Conservation (phyloP, 2,797 vertebrate genomes). For the Acrossocheilus wenchowensis region DNA sequence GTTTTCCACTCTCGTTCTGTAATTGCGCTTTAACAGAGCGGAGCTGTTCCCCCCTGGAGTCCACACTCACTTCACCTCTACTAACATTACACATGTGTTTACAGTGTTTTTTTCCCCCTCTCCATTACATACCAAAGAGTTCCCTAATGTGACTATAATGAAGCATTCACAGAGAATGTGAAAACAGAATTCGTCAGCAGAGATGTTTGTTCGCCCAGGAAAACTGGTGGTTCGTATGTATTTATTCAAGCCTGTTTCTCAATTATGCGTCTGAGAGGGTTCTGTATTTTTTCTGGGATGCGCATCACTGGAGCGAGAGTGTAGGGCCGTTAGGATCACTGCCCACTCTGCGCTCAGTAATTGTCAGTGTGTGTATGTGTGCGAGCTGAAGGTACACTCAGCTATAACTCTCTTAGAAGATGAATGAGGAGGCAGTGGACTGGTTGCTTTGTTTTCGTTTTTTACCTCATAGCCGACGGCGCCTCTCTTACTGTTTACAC, state of each 20-base stretch:
- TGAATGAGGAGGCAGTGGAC: conserved; percentile 53
- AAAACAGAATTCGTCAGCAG: not conserved
- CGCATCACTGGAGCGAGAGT: conserved; percentile 52
- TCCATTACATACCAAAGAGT: conserved; percentile 3
- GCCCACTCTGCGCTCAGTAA: conserved; percentile 49
- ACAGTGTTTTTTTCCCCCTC: not conserved
- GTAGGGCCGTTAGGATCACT: conserved; percentile 52
- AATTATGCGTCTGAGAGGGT: conserved; percentile 36
- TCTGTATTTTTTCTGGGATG: conserved; percentile 43
- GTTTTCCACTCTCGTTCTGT: not conserved
- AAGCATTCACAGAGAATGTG: conserved; percentile 19
- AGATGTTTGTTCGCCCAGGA: not conserved
- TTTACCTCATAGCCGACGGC: conserved; percentile 48
- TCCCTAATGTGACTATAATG: conserved; percentile 11
- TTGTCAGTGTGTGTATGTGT: conserved; percentile 43
- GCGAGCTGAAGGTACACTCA: conserved; percentile 36
- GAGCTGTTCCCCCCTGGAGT: not conserved
- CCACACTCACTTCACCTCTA: conserved; percentile 7
- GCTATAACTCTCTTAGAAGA: conserved; percentile 55
- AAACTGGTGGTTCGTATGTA: conserved; percentile 34
- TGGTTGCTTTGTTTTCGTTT: conserved; percentile 54
- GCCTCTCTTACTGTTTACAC: conserved; percentile 57
- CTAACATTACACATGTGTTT: conserved; percentile 13
- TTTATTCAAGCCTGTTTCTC: conserved; percentile 56
- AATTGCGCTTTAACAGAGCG: conserved; percentile 28